Conservation (phyloP, 2,888 invertebrate genomes). For the Pogonocherus hispidulus region DNA sequence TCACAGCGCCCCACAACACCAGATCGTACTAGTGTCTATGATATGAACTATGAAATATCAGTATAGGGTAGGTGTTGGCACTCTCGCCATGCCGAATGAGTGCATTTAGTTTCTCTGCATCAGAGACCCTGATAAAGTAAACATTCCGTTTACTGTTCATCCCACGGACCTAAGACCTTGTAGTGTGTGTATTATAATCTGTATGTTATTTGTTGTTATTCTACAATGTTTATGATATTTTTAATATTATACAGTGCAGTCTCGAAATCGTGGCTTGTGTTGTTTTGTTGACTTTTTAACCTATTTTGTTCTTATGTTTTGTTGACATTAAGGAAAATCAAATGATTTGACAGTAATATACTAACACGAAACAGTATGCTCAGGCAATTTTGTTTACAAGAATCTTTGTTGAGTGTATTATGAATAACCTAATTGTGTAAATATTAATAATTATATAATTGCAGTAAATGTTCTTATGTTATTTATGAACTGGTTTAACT, state of each 20-base stretch:
- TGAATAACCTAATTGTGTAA: conserved; percentile 54
- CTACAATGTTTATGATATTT: conserved; percentile 60
- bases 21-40: conserved; percentile 91
- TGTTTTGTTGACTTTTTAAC: conserved; percentile 56
- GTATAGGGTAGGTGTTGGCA: conserved; percentile 79
- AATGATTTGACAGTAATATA: conserved; percentile 46
- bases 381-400: conserved; percentile 51
- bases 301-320: conserved; percentile 49
- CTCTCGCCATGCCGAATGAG: conserved; percentile 64
- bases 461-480: conserved; percentile 31
- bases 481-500: conserved; percentile 35
- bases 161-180: conserved; percentile 43
- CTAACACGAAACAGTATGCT: conserved; percentile 50
- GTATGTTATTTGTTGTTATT: conserved; percentile 64
- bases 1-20: conserved; percentile 73
- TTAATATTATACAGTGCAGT: conserved; percentile 59
- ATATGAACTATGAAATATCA: conserved; percentile 96
- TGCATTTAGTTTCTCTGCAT: conserved; percentile 65
- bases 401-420: conserved; percentile 54
- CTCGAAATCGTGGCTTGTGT: conserved; percentile 56
- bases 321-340: conserved; percentile 35
- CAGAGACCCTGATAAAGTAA: conserved; percentile 59
- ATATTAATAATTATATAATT: conserved; percentile 53
- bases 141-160: conserved; percentile 56
- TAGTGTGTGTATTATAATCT: conserved; percentile 61